Percentiles rank a stretch among this genome's conserved stretches.
phyloP scores from a whole-genome alignment of 2,888 invertebrate species.

The Phortica okadai region DNA sequence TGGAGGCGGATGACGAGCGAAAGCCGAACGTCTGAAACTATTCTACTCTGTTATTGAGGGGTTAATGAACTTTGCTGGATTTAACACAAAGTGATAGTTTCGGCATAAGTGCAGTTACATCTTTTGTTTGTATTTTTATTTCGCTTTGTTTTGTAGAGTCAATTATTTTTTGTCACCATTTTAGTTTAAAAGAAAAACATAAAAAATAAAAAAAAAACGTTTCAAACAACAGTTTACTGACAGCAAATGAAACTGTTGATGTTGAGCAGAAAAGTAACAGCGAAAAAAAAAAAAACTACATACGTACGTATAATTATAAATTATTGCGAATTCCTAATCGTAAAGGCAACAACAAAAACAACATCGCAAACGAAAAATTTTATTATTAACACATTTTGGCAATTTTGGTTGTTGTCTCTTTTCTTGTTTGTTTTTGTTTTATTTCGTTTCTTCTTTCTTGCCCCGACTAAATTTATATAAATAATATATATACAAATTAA shows the following conservation, averaged over 20 bases:
- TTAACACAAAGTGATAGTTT: too few species aligned
- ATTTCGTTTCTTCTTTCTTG: not conserved
- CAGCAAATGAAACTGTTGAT: not conserved
- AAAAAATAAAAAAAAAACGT: not conserved
- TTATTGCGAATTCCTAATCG: constrained; percentile 32
- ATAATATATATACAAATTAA: not conserved
- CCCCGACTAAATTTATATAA: not conserved
- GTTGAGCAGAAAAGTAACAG: not conserved
- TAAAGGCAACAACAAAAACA: constrained; percentile 15
- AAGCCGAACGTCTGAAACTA: not conserved
- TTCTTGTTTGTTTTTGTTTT: constrained; percentile 14
- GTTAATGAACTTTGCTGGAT: constrained; percentile 10
- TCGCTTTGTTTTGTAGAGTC: not conserved
- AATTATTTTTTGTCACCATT: not conserved
- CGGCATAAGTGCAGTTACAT: too few species aligned
- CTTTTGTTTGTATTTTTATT: not conserved
- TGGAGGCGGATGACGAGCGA: too few species aligned
- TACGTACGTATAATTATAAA: constrained; percentile 6
- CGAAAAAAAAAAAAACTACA: constrained; percentile 13
- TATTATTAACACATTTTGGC: constrained; percentile 32
- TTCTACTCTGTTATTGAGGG: not conserved
- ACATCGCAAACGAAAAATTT: constrained; percentile 2
- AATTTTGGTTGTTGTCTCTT: not conserved
- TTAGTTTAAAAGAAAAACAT: not conserved
- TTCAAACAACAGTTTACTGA: not conserved